Conservation (phyloP, 2,113 vertebrate species). For the Chionomys nivalis region DNA sequence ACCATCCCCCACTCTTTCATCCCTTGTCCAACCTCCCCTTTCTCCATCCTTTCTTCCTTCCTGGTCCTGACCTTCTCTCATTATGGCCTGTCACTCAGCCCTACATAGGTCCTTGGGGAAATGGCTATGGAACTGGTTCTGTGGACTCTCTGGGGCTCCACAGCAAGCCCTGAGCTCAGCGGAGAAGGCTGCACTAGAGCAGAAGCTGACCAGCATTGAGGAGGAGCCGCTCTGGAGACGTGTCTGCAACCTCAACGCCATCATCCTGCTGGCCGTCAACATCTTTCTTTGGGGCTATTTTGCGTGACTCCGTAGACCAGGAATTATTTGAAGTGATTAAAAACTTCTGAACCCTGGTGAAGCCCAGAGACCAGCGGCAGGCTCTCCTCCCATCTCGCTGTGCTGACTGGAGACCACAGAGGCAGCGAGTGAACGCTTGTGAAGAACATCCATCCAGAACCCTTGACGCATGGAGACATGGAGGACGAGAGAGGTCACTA, state of each 20-base stretch:
- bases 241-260: slow-evolving; percentile 90
- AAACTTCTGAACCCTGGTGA: too few species aligned
- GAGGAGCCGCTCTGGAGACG: slow-evolving; percentile 90
- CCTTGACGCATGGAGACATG: too few species aligned
- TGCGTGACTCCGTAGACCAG: not conserved
- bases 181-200: slow-evolving; percentile 83
- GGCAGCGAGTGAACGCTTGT: not conserved
- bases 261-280: slow-evolving; percentile 90
- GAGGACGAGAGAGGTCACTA: not conserved
- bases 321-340: not conserved
- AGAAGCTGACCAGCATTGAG: slow-evolving; percentile 88
- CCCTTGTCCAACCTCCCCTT: too few species aligned
- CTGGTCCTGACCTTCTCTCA: too few species aligned
- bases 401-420: not conserved
- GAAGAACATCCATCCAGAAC: not conserved
- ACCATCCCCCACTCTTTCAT: not conserved
- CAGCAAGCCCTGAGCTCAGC: slow-evolving; percentile 77
- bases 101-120: slow-evolving; percentile 82
- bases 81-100: slow-evolving; percentile 20
- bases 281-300: slow-evolving; percentile 96
- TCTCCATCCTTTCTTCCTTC: not conserved
- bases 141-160: slow-evolving; percentile 84
- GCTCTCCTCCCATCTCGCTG: not conserved
- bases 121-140: slow-evolving; percentile 87
- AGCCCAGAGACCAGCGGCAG: not conserved